Conservation (phyloP, 2,113 vertebrate species). For the Corapipo altera region DNA sequence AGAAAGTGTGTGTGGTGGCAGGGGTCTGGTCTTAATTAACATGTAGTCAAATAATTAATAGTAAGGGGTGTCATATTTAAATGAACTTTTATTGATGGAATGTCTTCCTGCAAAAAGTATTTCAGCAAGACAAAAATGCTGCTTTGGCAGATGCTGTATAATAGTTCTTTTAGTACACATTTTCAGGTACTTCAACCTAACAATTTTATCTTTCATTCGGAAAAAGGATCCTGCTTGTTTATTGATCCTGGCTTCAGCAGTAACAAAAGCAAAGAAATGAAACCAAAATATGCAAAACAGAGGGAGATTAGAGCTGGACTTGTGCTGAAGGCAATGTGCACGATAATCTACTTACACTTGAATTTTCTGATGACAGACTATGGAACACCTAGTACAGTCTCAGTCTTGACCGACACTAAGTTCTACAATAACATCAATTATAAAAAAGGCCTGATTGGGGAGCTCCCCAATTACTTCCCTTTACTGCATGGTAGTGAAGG, state of each 20-base stretch:
- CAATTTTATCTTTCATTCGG: neutral
- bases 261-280: neutral
- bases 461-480: neutral
- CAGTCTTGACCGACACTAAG: neutral
- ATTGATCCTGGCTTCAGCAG: neutral
- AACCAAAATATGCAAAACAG: neutral
- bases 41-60: neutral
- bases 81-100: neutral
- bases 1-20: neutral
- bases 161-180: neutral
- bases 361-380: neutral
- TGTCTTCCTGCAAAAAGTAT: neutral
- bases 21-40: neutral
- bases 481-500: neutral
- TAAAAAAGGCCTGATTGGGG: neutral
- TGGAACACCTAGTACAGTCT: neutral
- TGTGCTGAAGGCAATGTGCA: neutral
- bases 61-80: neutral
- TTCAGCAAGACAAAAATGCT: neutral
- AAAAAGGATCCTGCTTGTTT: neutral
- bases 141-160: neutral
- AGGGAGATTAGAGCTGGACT: neutral
- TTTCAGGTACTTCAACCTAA: neutral
- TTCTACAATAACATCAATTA: neutral
- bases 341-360: neutral